Conservation (phyloP, 2,113 vertebrate genomes). For the Dasypus novemcinctus region DNA sequence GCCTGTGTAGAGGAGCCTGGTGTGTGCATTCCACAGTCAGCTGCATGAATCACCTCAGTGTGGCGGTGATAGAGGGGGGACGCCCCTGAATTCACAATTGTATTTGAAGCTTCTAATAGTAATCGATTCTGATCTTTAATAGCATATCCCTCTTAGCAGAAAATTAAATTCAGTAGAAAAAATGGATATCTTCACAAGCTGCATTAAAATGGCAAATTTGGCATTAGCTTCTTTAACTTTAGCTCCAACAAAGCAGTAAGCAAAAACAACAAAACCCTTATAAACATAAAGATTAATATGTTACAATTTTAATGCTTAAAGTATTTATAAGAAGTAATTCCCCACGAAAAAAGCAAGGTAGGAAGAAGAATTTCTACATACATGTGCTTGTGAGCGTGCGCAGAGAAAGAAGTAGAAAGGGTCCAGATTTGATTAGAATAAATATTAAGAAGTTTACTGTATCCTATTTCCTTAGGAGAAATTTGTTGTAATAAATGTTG, state of each 20-base stretch:
- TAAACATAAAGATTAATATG: neutral
- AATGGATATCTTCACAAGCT: constrained; percentile 70
- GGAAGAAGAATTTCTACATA: neutral
- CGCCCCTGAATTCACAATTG: constrained; percentile 71
- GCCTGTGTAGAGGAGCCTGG: constrained; percentile 62
- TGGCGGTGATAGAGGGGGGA: constrained; percentile 14
- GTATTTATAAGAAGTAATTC: constrained; percentile 12
- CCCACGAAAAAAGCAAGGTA: neutral
- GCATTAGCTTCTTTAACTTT: constrained; percentile 50
- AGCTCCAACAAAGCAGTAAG: constrained; percentile 39
- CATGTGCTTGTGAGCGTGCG: neutral
- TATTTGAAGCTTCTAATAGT: constrained; percentile 77
- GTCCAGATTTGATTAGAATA: neutral
- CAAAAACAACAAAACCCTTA: neutral
- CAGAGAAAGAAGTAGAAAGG: neutral
- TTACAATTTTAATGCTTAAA: constrained; percentile 1
- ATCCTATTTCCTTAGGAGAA: neutral
- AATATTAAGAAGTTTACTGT: constrained; percentile 11
- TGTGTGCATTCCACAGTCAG: constrained; percentile 76
- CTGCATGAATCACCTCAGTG: constrained; percentile 74
- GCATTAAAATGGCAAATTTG: constrained; percentile 57
- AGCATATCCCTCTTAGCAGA: constrained; percentile 66
- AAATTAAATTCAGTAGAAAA: constrained; percentile 77
- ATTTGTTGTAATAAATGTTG: neutral
- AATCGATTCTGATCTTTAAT: constrained; percentile 75